Percentiles rank a stretch among this genome's conserved stretches.
phyloP scores from a whole-genome alignment of 2,113 vertebrate genomes.

The Dinomys branickii region DNA sequence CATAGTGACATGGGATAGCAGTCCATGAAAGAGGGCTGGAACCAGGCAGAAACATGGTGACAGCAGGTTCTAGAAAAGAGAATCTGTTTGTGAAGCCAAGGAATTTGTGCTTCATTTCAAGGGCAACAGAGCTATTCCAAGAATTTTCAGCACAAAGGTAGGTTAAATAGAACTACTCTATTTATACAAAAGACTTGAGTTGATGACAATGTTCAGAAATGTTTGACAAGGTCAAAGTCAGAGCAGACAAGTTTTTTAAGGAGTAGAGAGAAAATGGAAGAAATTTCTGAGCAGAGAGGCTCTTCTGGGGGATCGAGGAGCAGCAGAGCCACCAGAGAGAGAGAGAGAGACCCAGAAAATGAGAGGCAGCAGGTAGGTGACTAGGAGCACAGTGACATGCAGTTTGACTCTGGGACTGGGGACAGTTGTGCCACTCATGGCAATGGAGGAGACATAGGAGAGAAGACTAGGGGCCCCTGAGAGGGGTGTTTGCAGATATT shows the following conservation, averaged over 20 bases:
- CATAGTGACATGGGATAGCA: neutral
- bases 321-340: neutral
- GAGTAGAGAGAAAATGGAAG: neutral
- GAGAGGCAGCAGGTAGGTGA: neutral
- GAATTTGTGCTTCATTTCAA: constrained; percentile 25
- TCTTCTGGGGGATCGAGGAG: neutral
- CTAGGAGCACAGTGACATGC: neutral
- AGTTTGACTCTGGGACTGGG: neutral
- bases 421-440: neutral
- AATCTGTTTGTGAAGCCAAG: neutral
- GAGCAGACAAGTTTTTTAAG: constrained; percentile 40
- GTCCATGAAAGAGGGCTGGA: neutral
- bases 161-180: constrained; percentile 50
- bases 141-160: neutral
- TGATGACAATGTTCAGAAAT: constrained; percentile 44
- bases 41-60: neutral
- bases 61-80: neutral
- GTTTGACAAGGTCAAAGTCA: constrained; percentile 58
- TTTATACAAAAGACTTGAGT: neutral
- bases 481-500: neutral
- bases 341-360: neutral
- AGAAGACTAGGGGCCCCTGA: neutral
- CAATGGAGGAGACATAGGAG: neutral
- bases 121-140: neutral
- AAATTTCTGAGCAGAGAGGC: neutral